Conservation (phyloP, 2,113 vertebrate species). For the Pseudonaja textilis region DNA sequence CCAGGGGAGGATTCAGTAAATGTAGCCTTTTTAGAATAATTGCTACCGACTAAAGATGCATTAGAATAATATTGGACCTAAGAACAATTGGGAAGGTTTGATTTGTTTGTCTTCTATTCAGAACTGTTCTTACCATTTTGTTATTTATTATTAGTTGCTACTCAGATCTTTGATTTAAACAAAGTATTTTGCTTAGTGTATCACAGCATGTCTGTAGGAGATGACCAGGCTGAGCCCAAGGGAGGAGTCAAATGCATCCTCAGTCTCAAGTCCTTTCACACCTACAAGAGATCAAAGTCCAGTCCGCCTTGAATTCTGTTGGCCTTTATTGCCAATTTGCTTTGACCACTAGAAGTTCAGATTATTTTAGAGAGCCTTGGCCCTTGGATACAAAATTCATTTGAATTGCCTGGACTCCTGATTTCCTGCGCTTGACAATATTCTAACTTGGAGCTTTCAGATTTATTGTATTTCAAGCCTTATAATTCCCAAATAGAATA, state of each 20-base stretch:
- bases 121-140: too few species aligned
- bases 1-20: neutral
- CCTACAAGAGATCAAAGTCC: too few species aligned
- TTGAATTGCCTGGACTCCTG: neutral
- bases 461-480: neutral
- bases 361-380: neutral
- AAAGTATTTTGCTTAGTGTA: neutral
- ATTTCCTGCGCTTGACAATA: neutral
- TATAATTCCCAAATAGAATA: neutral
- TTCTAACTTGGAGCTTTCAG: neutral
- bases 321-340: neutral
- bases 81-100: neutral
- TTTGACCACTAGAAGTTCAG: neutral
- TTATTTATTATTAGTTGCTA: neutral
- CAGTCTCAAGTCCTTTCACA: too few species aligned
- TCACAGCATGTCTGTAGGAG: neutral
- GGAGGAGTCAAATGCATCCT: neutral
- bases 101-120: neutral
- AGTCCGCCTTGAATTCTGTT: neutral
- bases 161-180: neutral
- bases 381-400: neutral
- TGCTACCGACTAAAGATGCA: neutral
- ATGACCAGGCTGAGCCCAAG: neutral
- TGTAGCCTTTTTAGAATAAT: too few species aligned
- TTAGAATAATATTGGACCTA: too few species aligned